Percentiles rank a stretch among this genome's conserved stretches.
phyloP scores from a whole-genome alignment of 2,113 vertebrate species.

The Cyprinus carpio region DNA sequence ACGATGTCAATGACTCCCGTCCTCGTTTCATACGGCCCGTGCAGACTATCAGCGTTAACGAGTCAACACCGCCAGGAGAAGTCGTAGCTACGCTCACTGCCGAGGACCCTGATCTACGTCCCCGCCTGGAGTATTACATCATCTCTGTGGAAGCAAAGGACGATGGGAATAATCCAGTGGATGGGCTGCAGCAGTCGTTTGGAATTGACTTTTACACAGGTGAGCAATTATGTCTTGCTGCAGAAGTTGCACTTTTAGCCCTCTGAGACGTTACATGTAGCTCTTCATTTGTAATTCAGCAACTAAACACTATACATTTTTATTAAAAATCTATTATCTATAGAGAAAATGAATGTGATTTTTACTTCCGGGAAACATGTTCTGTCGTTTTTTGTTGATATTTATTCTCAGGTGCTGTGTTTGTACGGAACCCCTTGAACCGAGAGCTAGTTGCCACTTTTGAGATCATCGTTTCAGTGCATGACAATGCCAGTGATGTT shows the following conservation, averaged over 20 bases:
- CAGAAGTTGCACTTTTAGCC: background rate
- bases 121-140: constrained; percentile 92
- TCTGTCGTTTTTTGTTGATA: background rate
- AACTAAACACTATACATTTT: background rate
- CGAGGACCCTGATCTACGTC: constrained; percentile 86
- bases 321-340: background rate
- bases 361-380: background rate
- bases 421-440: constrained; percentile 89
- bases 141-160: constrained; percentile 90
- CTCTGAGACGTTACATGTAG: background rate
- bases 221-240: constrained; percentile 58
- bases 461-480: constrained; percentile 93
- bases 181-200: constrained; percentile 85
- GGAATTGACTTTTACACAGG: constrained; percentile 93
- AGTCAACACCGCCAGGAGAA: constrained; percentile 83
- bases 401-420: constrained; percentile 86
- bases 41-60: constrained; percentile 86
- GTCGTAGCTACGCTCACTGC: constrained; percentile 88
- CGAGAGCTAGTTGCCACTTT: constrained; percentile 94
- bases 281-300: too few relatives aligned
- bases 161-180: constrained; percentile 86
- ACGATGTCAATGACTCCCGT: constrained; percentile 90
- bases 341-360: background rate
- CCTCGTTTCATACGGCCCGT: constrained; percentile 89
- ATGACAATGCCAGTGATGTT: constrained; percentile 94